Base-by-base conservation (phyloP, 2,113 vertebrate species). In the Agelaius phoeniceus region DNA sequence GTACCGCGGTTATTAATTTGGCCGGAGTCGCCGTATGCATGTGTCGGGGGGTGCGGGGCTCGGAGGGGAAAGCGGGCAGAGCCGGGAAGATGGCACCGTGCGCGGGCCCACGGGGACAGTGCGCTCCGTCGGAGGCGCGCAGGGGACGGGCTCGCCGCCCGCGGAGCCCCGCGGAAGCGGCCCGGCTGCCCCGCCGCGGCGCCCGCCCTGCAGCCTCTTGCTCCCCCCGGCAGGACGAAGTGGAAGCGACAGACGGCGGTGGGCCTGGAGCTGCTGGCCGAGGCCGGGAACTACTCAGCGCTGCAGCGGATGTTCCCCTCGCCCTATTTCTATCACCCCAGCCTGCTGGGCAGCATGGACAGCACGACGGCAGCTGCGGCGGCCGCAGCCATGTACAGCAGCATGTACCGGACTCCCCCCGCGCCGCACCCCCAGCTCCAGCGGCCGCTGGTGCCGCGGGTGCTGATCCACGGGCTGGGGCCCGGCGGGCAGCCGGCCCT, bases 241-340 rank as follows among this genome's bases (percentile, higher is more conserved):
- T 99, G 99, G 99, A 99, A 99, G 96, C 87, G 99, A 93, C 99
- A 99, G 97, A 99, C 99, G 13, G 99, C 99, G 15, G 99, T 99
- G 69, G 99, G 99, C 89, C 96, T 99, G 96, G 99, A 99, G 98
- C 98, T 99, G 54, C 97, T 99, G 97, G 99, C 99, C 9, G 99
- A 99, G 97, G 99, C 99, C 22, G 99, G 99, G 66, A 99, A 99
- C 98, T 99, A 99, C 96, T 99, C 99, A 35, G 99, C 99, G 30
- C 98, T 99, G 94, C 99, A 99, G 98, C 98, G 99, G 97, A 99
- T 99, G 99, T 99, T 99, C 97, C 99, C 99, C 6, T 99, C 99
- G 59, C 99, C 99, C 76, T 99, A 99, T 97, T 99, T 99, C 98
- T 99, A 99, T 96, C 99, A 99, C 93, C 99, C 99, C 18, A 99